These are phyloP conservation scores for Sebastes vulpes DNA, from an alignment of 2,797 vertebrate genomes.

Conservation along the genomic window DNA sequence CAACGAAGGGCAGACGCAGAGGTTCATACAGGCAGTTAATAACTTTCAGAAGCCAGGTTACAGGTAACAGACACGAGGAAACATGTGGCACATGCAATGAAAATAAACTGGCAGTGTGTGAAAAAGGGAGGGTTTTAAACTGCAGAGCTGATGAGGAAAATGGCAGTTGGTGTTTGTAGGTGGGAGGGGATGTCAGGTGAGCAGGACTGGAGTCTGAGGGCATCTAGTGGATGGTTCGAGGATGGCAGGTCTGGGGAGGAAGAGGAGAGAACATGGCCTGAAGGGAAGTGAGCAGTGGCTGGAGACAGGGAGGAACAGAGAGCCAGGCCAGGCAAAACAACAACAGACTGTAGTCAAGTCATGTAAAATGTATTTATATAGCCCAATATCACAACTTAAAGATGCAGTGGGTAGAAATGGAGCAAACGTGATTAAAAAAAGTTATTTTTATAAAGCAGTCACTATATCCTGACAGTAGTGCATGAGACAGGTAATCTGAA, in stretches of 20 bases:
- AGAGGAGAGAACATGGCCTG: background rate
- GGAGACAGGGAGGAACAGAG: background rate
- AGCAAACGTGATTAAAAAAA: too few relatives aligned
- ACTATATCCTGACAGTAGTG: too few relatives aligned
- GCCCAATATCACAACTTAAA: background rate
- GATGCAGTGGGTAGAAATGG: too few relatives aligned
- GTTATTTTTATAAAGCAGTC: too few relatives aligned
- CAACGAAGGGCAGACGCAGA: too few relatives aligned
- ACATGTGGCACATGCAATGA: too few relatives aligned
- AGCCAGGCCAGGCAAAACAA: background rate
- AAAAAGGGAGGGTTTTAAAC: background rate
- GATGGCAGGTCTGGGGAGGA: background rate
- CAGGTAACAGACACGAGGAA: too few relatives aligned
- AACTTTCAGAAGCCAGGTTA: too few relatives aligned
- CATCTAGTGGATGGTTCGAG: background rate
- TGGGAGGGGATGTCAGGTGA: background rate
- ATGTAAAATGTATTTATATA: background rate
- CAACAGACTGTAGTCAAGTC: background rate
- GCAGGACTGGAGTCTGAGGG: background rate
- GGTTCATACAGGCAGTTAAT: too few relatives aligned
- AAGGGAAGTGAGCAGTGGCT: background rate
- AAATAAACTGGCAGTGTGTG: too few relatives aligned
- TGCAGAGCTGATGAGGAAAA: background rate
- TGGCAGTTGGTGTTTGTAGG: background rate
- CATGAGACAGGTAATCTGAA: too few relatives aligned